Conservation (phyloP, 2,113 vertebrate genomes). For the Otus sunia region DNA sequence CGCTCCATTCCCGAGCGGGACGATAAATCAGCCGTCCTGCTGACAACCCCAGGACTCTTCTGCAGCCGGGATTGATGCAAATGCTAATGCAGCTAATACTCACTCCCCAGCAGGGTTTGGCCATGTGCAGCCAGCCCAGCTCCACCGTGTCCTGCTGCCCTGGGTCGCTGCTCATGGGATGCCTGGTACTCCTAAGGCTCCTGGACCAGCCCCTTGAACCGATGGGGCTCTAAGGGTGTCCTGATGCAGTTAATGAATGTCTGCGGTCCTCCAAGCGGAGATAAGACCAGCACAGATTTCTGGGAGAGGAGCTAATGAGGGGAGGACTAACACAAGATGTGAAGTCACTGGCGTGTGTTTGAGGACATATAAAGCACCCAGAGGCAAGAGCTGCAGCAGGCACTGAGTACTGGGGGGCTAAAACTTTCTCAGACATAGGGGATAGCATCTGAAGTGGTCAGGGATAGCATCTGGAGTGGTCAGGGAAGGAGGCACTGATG, state of each 20-base stretch:
- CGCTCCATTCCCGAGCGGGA: background rate
- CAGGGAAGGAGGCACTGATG: background rate
- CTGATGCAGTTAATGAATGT: background rate
- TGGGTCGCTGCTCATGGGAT: accelerated
- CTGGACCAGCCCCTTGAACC: background rate
- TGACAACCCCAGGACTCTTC: background rate
- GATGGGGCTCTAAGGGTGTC: background rate
- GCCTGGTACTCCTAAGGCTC: background rate
- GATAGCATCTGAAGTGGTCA: background rate
- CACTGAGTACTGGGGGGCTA: background rate
- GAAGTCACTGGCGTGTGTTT: background rate
- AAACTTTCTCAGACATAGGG: background rate
- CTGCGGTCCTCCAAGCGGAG: background rate
- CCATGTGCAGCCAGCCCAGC: accelerated
- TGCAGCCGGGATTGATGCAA: background rate
- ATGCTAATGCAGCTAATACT: background rate
- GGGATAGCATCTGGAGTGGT: background rate
- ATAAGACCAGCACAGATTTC: background rate
- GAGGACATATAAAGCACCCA: background rate
- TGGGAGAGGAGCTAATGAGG: background rate
- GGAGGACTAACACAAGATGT: accelerated
- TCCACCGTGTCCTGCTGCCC: accelerated
- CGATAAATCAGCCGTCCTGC: background rate
- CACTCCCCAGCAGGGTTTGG: accelerated
- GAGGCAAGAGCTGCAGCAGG: background rate